These are phyloP conservation scores for Malurus melanocephalus DNA, from an alignment of 2,113 vertebrate species.

Conservation along the genomic window DNA sequence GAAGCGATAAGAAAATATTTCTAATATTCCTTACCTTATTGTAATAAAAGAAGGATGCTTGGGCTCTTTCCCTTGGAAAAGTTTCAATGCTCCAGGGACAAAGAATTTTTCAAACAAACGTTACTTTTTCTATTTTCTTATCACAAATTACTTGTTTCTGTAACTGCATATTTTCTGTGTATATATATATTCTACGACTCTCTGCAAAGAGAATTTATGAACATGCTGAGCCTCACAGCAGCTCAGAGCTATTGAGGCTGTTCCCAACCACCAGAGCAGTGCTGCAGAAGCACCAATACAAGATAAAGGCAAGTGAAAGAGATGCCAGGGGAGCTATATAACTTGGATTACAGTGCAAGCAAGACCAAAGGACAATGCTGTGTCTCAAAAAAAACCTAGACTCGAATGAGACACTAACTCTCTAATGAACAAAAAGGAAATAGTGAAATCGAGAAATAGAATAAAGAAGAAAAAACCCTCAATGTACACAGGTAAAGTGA, in stretches of 20 bases:
- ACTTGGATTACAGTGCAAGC: neutral
- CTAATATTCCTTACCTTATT: neutral
- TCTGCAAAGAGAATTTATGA: neutral
- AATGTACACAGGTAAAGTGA: neutral
- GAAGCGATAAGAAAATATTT: neutral
- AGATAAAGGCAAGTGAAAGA: neutral
- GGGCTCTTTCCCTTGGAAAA: neutral
- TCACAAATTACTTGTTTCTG: neutral
- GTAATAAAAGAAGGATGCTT: neutral
- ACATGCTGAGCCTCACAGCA: neutral
- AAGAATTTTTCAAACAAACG: neutral
- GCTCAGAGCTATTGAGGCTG: neutral
- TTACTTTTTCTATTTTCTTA: neutral
- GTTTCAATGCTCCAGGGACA: neutral
- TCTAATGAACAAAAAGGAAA: neutral
- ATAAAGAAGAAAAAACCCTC: neutral
- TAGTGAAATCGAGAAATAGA: neutral
- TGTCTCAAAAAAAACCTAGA: neutral
- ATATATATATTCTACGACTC: neutral
- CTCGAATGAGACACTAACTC: neutral
- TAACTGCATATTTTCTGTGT: neutral
- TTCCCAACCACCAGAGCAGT: neutral
- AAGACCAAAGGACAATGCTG: neutral
- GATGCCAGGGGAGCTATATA: neutral
- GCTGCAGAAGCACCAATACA: neutral